Conservation (phyloP, 1,140 invertebrate species). For the Oncopodura yosiiana region DNA sequence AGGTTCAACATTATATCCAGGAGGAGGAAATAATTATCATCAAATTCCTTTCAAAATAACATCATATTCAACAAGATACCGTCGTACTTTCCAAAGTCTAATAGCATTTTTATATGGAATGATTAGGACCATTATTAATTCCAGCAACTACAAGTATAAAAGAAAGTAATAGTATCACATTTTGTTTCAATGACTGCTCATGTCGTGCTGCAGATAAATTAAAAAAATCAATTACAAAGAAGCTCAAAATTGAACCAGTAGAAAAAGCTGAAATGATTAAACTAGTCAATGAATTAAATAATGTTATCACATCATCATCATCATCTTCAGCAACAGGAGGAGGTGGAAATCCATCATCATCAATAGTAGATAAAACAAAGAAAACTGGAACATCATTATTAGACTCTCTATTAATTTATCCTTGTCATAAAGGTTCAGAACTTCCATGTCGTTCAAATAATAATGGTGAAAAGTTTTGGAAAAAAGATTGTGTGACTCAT, state of each 20-base stretch:
- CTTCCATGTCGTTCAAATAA: constrained; percentile 53
- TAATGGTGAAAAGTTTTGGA: constrained; percentile 1
- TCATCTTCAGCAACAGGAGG: too few species aligned
- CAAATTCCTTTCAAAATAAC: too few species aligned
- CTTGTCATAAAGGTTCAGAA: constrained; percentile 68
- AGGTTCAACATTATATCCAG: background rate
- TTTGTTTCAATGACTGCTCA: constrained; percentile 71
- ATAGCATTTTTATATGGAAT: constrained; percentile 68
- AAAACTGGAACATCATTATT: constrained; percentile 46
- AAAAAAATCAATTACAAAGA: constrained; percentile 21
- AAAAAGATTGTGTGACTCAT: constrained; percentile 34
- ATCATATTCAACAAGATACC: constrained; percentile 72
- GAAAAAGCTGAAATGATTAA: constrained; percentile 24
- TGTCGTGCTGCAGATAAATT: constrained; percentile 58
- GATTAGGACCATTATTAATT: constrained; percentile 49
- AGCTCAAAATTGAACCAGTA: constrained; percentile 26
- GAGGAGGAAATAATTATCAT: constrained; percentile 38
- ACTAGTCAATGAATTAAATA: constrained; percentile 24
- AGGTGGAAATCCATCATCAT: too few species aligned
- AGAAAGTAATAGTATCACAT: constrained; percentile 69
- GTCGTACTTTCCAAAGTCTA: constrained; percentile 79
- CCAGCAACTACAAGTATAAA: constrained; percentile 46
- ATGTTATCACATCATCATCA: too few species aligned
- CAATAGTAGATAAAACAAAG: constrained; percentile 24
- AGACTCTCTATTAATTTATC: constrained; percentile 68